phyloP scores from a whole-genome alignment of 2,797 vertebrate species.

The Ciconia nigra region DNA sequence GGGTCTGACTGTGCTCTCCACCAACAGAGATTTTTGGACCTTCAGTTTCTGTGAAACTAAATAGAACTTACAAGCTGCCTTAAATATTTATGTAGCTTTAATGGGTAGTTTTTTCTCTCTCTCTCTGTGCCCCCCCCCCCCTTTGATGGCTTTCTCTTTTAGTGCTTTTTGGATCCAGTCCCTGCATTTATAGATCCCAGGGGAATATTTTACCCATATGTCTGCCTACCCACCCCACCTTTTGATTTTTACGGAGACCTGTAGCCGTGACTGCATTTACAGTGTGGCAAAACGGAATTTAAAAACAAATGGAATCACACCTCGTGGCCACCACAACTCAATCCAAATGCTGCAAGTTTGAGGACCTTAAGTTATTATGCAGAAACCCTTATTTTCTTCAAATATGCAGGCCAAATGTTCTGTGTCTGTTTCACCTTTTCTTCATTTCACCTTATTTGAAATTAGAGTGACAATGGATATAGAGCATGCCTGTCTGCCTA shows the following conservation, averaged over 20 bases:
- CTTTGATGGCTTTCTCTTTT: background rate
- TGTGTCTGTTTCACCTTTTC: conserved; percentile 38
- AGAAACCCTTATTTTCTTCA: conserved; percentile 22
- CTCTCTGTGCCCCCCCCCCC: background rate
- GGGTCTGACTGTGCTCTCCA: background rate
- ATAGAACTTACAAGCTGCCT: background rate
- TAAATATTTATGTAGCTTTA: background rate
- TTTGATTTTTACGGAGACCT: conserved; percentile 21
- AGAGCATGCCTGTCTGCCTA: conserved; percentile 21
- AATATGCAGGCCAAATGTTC: conserved; percentile 31
- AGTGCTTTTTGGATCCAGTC: conserved; percentile 3
- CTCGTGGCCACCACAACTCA: background rate
- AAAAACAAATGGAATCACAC: conserved; percentile 63
- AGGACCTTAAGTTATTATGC: background rate
- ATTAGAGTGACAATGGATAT: conserved; percentile 6
- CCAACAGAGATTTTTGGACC: background rate
- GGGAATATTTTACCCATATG: background rate
- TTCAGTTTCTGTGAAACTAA: background rate
- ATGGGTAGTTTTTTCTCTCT: background rate
- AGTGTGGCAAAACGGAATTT: conserved; percentile 21
- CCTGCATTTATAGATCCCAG: background rate
- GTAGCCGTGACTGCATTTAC: conserved; percentile 28
- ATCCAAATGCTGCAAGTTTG: background rate
- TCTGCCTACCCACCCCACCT: background rate
- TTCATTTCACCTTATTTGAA: conserved; percentile 42